These are phyloP conservation scores for Collichthys lucidus DNA, from an alignment of 2,113 vertebrate genomes.

Conservation along the genomic window DNA sequence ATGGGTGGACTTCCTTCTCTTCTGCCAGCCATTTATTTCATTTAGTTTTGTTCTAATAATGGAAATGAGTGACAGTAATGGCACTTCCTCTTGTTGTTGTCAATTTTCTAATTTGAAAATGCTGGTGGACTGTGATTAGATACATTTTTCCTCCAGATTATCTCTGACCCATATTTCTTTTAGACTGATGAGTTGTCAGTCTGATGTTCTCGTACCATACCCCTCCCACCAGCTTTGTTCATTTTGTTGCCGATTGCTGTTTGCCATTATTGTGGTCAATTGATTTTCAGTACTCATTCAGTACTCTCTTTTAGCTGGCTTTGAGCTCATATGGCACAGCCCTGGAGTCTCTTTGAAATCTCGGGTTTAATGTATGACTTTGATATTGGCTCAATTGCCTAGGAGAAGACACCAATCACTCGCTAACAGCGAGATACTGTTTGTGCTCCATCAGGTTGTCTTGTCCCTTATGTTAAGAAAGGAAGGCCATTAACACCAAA, in stretches of 20 bases:
- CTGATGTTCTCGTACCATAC: constrained; percentile 1
- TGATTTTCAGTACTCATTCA: neutral
- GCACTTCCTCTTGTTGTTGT: constrained; percentile 11
- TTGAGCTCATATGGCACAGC: neutral
- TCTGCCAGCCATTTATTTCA: neutral
- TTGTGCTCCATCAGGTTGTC: neutral
- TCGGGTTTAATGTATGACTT: constrained; percentile 8
- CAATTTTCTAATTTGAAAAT: constrained; percentile 36
- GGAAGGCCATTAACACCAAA: constrained; percentile 7
- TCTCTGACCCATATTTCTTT: constrained; percentile 42
- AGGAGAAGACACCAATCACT: neutral
- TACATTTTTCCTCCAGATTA: constrained; percentile 42
- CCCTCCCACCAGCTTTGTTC: neutral
- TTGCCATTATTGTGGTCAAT: neutral
- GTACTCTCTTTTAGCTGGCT: neutral
- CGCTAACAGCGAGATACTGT: neutral
- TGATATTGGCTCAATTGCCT: neutral
- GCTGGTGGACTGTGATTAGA: constrained; percentile 49
- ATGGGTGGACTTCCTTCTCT: constrained; percentile 25
- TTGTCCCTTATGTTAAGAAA: neutral
- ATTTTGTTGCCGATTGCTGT: neutral
- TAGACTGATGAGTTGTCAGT: constrained; percentile 43
- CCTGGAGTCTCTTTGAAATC: constrained; percentile 5
- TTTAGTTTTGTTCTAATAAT: constrained; percentile 38
- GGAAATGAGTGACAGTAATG: constrained; percentile 30